Evolutionary conservation across 2,888 invertebrate genomes (phyloP).

Genomic region (Latrodectus elegans): DNA sequence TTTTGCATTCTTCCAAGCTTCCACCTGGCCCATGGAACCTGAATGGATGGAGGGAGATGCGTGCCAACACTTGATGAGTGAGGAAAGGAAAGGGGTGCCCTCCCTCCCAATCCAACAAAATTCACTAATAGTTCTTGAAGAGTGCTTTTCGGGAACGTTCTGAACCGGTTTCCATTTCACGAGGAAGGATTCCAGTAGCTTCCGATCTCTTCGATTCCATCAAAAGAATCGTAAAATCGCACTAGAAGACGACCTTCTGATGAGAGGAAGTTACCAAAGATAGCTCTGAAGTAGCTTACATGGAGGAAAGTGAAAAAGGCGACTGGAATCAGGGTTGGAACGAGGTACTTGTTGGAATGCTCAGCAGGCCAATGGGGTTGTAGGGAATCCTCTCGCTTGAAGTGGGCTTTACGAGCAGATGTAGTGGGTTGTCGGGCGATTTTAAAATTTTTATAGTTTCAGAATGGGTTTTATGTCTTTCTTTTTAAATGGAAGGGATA

Average conservation of each 20-base stretch:
- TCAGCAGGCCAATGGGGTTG: neutral
- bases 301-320: neutral
- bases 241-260: neutral
- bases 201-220: neutral
- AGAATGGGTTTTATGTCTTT: too few relatives aligned
- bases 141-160: neutral
- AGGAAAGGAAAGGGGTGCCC: constrained; percentile 18
- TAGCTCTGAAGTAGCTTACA: neutral
- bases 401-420: neutral
- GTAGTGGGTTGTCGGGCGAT: neutral
- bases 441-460: neutral
- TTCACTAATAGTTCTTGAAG: constrained; percentile 18
- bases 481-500: too few relatives aligned
- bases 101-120: neutral
- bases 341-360: neutral
- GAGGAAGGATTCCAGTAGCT: neutral
- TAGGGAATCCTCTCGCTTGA: neutral
- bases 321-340: neutral
- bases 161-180: constrained; percentile 30
- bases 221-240: neutral
- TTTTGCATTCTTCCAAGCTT: neutral
- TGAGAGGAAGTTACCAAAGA: neutral
- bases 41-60: neutral
- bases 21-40: constrained; percentile 11
- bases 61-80: constrained; percentile 4